Evolutionary conservation across 2,797 vertebrate species (phyloP).

Genomic region (Staurois parvus): DNA sequence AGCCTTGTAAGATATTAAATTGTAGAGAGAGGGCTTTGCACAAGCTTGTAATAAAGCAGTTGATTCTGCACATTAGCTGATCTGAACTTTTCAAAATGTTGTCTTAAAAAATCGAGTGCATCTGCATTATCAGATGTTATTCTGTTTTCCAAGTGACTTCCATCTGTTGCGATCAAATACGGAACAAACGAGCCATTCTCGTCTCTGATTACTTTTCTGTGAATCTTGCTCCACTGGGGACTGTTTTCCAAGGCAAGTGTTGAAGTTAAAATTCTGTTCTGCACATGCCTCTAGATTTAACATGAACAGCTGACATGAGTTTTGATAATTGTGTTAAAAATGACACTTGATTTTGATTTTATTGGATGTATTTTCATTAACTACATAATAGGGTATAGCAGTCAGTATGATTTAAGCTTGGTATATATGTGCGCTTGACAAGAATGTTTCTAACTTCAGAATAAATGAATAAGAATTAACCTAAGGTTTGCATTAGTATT

Average conservation of each 20-base stretch:
- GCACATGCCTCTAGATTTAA: slow-evolving; percentile 51
- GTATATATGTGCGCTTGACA: not conserved
- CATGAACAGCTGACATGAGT: slow-evolving; percentile 55
- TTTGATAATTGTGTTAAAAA: slow-evolving; percentile 56
- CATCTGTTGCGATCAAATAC: slow-evolving; percentile 62
- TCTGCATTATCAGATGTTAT: slow-evolving; percentile 63
- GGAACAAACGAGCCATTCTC: slow-evolving; percentile 60
- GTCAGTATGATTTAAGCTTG: not conserved
- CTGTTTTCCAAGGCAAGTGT: slow-evolving; percentile 55
- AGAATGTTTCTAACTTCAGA: too few species aligned
- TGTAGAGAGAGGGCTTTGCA: slow-evolving; percentile 3
- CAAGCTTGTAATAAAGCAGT: slow-evolving; percentile 40
- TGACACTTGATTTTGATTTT: slow-evolving; percentile 52
- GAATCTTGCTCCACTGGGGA: slow-evolving; percentile 54
- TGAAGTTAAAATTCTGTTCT: slow-evolving; percentile 39
- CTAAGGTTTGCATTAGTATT: too few species aligned
- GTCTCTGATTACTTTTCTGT: slow-evolving; percentile 57
- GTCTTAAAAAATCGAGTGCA: slow-evolving; percentile 51
- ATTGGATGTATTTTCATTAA: slow-evolving; percentile 32
- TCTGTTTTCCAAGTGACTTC: slow-evolving; percentile 61
- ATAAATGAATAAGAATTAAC: too few species aligned
- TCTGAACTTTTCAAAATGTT: slow-evolving; percentile 57
- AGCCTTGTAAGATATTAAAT: slow-evolving; percentile 10
- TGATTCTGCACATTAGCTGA: slow-evolving; percentile 46
- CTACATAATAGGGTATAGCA: not conserved